Conservation (phyloP, 2,113 vertebrate species). For the Triplophysa rosa region DNA sequence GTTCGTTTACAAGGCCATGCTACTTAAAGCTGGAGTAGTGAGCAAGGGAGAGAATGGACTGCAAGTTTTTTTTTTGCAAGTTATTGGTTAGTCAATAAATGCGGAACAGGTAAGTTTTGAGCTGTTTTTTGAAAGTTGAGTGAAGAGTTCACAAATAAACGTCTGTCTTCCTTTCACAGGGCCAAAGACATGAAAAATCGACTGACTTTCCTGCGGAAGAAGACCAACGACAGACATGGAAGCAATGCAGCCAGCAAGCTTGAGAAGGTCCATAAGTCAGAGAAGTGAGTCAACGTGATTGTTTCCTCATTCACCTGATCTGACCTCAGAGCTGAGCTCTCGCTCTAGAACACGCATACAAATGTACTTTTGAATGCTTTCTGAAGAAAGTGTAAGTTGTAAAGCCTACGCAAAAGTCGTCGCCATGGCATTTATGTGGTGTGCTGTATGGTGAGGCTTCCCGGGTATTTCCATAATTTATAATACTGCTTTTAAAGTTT, state of each 20-base stretch:
- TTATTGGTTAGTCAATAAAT: no score
- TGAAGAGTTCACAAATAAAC: background rate
- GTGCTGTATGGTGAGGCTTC: no score
- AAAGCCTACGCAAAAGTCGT: background rate
- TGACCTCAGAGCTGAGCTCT: background rate
- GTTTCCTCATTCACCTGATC: slow-evolving; percentile 22
- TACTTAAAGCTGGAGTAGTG: no score
- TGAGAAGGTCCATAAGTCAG: slow-evolving; percentile 82
- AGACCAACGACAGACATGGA: slow-evolving; percentile 74
- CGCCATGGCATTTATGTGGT: background rate
- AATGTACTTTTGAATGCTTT: background rate
- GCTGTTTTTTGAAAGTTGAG: no score
- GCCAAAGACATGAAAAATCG: slow-evolving; percentile 85
- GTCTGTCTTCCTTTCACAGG: slow-evolving; percentile 62
- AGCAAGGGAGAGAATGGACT: no score
- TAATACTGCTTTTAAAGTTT: no score
- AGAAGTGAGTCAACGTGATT: slow-evolving; percentile 73
- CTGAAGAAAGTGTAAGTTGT: background rate
- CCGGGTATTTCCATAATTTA: no score
- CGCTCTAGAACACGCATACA: background rate
- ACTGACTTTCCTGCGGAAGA: slow-evolving; percentile 79
- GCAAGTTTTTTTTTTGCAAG: background rate
- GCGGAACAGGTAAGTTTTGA: no score
- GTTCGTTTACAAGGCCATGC: no score
- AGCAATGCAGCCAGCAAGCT: slow-evolving; percentile 75